These are phyloP conservation scores for Diachasmimorpha longicaudata DNA, from an alignment of 1,140 invertebrate species.

Conservation along the genomic window DNA sequence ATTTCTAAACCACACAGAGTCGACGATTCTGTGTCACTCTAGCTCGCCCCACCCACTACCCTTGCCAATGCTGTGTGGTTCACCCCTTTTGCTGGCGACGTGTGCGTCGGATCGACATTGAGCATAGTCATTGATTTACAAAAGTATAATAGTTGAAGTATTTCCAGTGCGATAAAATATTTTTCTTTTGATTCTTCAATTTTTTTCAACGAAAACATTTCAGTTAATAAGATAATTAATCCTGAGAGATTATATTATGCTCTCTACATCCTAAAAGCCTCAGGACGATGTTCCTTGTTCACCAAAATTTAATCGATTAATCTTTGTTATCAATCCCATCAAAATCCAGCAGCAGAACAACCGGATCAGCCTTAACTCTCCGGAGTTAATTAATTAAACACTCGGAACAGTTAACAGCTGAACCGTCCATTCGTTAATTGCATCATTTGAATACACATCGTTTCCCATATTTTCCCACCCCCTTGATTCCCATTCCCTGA, in stretches of 20 bases:
- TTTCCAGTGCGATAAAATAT: not conserved
- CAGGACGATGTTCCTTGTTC: not conserved
- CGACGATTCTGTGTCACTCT: conserved; percentile 43
- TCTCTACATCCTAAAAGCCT: not conserved
- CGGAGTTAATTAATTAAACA: conserved; percentile 23
- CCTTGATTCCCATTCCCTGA: not conserved
- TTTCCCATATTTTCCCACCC: conserved; percentile 7
- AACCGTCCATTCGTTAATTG: conserved; percentile 18
- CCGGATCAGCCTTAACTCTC: conserved; percentile 14
- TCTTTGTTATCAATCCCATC: not conserved
- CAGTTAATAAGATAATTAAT: too few species aligned
- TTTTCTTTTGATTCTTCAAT: not conserved
- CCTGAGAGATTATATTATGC: too few species aligned
- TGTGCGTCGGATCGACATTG: conserved; percentile 9
- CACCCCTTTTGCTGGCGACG: conserved; percentile 25
- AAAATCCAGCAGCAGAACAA: not conserved
- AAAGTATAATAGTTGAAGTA: not conserved
- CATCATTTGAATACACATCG: conserved; percentile 24
- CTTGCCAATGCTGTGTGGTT: conserved; percentile 15
- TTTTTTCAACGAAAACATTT: not conserved
- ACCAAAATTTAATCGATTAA: not conserved
- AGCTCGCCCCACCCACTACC: conserved; percentile 25
- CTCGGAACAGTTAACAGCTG: conserved; percentile 14
- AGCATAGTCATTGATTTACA: not conserved
- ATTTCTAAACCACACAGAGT: conserved; percentile 43